Evolutionary conservation across 2,888 invertebrate genomes (phyloP).

Genomic region (Cheilosia grossa): DNA sequence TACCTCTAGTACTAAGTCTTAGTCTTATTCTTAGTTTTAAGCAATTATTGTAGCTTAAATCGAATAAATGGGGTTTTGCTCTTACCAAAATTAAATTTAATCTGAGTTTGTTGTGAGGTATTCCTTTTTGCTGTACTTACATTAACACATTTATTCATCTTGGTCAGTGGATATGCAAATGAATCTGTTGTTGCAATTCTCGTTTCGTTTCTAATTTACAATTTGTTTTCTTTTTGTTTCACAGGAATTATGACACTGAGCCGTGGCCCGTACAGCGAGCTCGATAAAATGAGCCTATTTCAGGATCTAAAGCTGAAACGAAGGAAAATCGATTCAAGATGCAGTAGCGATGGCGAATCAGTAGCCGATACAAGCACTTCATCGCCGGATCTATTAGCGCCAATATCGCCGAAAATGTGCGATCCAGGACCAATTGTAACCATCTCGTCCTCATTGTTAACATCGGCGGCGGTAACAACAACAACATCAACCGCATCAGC

Average conservation of each 20-base stretch:
- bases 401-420: conserved; percentile 92
- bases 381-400: conserved; percentile 93
- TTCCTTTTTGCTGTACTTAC: too few relatives aligned
- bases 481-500: conserved; percentile 75
- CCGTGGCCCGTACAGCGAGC: conserved; percentile 96
- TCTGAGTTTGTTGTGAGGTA: too few relatives aligned
- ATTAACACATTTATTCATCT: too few relatives aligned
- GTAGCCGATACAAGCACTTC: conserved; percentile 96
- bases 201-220: not conserved
- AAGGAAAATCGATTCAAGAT: conserved; percentile 98
- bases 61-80: too few relatives aligned
- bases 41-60: too few relatives aligned
- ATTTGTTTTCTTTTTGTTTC: conserved; percentile 64
- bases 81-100: too few relatives aligned
- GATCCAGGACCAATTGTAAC: conserved; percentile 80
- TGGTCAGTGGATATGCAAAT: too few relatives aligned
- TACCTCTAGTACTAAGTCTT: too few relatives aligned
- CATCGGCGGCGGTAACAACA: conserved; percentile 76
- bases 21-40: too few relatives aligned
- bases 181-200: not conserved
- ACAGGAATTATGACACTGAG: conserved; percentile 98
- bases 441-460: conserved; percentile 76
- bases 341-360: conserved; percentile 98
- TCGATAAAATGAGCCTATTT: conserved; percentile 99
- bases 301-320: conserved; percentile 99